Conservation (phyloP, 2,797 vertebrate species). For the Gymnocypris eckloni region DNA sequence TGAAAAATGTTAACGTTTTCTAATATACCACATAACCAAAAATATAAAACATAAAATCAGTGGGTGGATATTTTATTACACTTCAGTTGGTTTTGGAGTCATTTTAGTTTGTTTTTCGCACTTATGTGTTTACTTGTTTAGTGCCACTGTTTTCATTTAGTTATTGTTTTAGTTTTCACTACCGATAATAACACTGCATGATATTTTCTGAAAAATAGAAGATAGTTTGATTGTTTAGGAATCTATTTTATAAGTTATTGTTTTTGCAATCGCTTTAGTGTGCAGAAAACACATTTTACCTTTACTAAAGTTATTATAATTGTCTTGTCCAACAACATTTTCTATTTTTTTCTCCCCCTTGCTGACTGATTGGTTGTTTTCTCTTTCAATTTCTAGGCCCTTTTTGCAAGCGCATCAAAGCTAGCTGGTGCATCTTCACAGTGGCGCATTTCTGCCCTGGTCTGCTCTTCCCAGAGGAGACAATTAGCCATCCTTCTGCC, state of each 20-base stretch:
- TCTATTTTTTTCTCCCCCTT: background rate
- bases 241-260: background rate
- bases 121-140: background rate
- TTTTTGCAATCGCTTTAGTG: background rate
- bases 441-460: slow-evolving; percentile 46
- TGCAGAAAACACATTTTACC: background rate
- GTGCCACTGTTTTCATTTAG: background rate
- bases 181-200: background rate
- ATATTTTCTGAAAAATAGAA: background rate
- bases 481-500: slow-evolving; percentile 57
- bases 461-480: slow-evolving; percentile 52
- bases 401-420: slow-evolving; percentile 54
- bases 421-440: slow-evolving; percentile 18
- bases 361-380: slow-evolving; percentile 13
- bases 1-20: background rate
- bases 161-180: background rate
- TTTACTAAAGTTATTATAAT: slow-evolving; percentile 3
- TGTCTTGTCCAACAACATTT: background rate
- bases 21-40: background rate
- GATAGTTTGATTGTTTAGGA: background rate
- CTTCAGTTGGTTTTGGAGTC: background rate
- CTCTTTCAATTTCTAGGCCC: background rate
- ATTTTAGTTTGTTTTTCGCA: background rate
- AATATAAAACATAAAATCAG: background rate
- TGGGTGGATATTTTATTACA: background rate